Base-by-base conservation (phyloP, 2,113 vertebrate species). In the Coregonus clupeaformis region DNA sequence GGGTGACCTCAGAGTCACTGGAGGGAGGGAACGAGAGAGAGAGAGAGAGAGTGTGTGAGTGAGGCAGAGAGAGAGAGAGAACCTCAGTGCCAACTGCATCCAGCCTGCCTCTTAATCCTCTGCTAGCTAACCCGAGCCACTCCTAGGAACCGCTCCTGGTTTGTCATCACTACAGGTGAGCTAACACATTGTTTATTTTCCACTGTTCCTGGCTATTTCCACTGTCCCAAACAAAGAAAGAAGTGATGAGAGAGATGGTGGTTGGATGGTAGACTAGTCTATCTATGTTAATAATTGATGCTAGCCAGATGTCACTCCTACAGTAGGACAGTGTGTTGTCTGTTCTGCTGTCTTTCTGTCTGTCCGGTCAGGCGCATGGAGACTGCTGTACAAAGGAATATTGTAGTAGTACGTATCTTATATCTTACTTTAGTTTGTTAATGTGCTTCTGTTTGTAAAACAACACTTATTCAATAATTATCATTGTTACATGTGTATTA, bases 1-100 rank as follows among this genome's bases (percentile, higher is more conserved):
- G 9, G 30, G 71, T 75, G 77, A 79, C 77, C 77, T 79, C 72
- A 79, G 72, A 70, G n/a, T 47, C 24, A 57, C 18, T 55, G 59
- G 24, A 62, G 59, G 63, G 63, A 27, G 20, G n/a, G 57, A 7
- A 4, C 3, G 52, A 20, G 52, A 20, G 16, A 20, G 52, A 20
- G 52, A 55, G 52, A 18, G 52, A 20, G 52, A 55, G 57, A 9
- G 57, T 6, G 55, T 1, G 18, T 22, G 57, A 59, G 57, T n/a
- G 55, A 1, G 16, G 7, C 20, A 22, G 20, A 7, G 57, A 59
- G n/a, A 22, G 57, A 59, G 57, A n/a, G 20, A n/a, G 20, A 59
- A 49, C 13, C 57, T 16, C 14, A 18, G 49, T 52, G 49, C 16
- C 47, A 52, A 52, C 49, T 52, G 49, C 49, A 16, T 52, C 49